phyloP scores from a whole-genome alignment of 2,888 invertebrate species.

The Dermolepida albohirtum region DNA sequence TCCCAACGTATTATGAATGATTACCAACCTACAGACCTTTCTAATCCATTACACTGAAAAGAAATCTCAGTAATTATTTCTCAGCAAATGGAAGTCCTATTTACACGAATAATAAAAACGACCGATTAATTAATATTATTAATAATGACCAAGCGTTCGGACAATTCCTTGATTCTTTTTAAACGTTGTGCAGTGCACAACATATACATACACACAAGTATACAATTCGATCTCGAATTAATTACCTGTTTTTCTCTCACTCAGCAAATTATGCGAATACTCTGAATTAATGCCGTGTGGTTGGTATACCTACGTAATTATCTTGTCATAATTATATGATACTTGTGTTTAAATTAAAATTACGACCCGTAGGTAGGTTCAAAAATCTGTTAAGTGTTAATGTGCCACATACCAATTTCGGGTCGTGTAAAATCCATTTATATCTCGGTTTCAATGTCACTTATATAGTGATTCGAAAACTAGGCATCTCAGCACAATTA shows the following conservation, averaged over 20 bases:
- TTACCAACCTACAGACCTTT: constrained; percentile 9
- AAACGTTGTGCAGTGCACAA: neutral
- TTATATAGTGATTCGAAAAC: too few species aligned
- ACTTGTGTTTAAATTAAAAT: constrained; percentile 40
- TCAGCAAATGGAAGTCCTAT: constrained; percentile 9
- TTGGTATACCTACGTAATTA: constrained; percentile 34
- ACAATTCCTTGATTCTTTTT: neutral
- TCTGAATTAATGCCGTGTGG: constrained; percentile 34
- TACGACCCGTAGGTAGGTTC: constrained; percentile 29
- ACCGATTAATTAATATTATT: constrained; percentile 5
- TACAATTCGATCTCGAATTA: constrained; percentile 32
- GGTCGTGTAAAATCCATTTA: too few species aligned
- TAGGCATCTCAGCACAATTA: too few species aligned
- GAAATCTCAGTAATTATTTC: constrained; percentile 14
- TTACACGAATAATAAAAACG: neutral
- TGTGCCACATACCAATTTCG: constrained; percentile 38
- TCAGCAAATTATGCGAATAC: constrained; percentile 32
- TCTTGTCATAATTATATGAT: constrained; percentile 42
- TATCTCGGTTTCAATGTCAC: too few species aligned
- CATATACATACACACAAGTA: neutral
- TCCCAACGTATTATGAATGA: neutral
- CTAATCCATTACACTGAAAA: constrained; percentile 8
- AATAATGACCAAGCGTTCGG: constrained; percentile 9
- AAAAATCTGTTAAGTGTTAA: constrained; percentile 41
- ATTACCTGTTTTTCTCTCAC: constrained; percentile 34